These are phyloP conservation scores for Hypotaenidia okinawae DNA, from an alignment of 2,797 vertebrate species.

Conservation along the genomic window DNA sequence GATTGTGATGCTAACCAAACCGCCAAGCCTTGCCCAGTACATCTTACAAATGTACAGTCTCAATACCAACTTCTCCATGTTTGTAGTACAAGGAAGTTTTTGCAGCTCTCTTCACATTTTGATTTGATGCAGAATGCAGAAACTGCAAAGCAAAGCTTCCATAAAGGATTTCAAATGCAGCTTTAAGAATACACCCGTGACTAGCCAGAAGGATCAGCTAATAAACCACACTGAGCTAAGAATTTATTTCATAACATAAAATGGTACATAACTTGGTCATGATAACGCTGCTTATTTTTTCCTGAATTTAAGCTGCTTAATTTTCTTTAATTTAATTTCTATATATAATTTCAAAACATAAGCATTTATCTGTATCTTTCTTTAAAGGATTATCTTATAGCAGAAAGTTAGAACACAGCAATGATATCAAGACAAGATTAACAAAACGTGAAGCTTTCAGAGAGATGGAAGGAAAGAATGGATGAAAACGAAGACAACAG, in stretches of 20 bases:
- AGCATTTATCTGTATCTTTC: not conserved
- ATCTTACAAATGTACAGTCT: not conserved
- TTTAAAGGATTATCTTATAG: not conserved
- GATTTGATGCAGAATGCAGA: not conserved
- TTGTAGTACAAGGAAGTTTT: not conserved
- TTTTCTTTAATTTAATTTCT: not conserved
- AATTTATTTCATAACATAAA: not conserved
- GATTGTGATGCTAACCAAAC: not conserved
- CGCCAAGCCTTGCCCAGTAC: not conserved
- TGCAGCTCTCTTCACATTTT: not conserved
- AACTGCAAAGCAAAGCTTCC: not conserved
- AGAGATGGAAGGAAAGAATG: not conserved
- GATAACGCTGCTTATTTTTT: not conserved
- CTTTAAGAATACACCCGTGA: not conserved
- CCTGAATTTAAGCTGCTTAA: not conserved
- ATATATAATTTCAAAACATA: not conserved
- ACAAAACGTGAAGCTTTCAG: not conserved
- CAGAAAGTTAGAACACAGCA: not conserved
- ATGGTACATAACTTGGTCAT: not conserved
- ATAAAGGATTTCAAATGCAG: not conserved
- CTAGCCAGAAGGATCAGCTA: not conserved
- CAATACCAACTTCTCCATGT: not conserved
- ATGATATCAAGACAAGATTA: not conserved
- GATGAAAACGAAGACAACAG: not conserved
- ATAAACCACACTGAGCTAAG: not conserved